phyloP scores from a whole-genome alignment of 1,140 invertebrate genomes.

The Ceratina calcarata region DNA sequence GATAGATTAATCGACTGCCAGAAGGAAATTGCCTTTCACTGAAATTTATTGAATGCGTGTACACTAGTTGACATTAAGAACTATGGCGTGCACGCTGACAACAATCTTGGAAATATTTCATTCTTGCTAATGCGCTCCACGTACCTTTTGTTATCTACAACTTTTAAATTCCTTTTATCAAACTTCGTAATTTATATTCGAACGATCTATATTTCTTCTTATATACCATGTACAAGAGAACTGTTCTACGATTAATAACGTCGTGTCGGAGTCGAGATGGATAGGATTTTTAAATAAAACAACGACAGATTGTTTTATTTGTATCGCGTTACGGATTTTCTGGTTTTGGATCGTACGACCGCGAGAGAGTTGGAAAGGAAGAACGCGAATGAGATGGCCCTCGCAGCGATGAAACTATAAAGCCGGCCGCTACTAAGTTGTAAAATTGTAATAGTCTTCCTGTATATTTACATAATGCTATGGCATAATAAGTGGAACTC shows the following conservation, averaged over 20 bases:
- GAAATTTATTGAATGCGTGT: conserved; percentile 5
- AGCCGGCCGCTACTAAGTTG: conserved; percentile 74
- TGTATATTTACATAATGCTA: conserved; percentile 78
- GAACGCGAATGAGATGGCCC: conserved; percentile 24
- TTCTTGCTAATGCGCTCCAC: neutral
- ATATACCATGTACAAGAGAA: too few species aligned
- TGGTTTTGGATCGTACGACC: conserved; percentile 13
- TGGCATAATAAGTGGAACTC: conserved; percentile 76
- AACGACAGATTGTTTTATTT: neutral
- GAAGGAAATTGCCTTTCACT: conserved; percentile 19
- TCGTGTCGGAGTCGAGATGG: too few species aligned
- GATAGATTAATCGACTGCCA: conserved; percentile 33
- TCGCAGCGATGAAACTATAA: conserved; percentile 73
- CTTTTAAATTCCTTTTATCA: neutral
- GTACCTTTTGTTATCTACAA: neutral
- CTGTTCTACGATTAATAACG: too few species aligned
- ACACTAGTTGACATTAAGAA: conserved; percentile 24
- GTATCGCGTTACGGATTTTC: neutral
- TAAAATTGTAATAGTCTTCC: conserved; percentile 78
- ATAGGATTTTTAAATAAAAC: too few species aligned
- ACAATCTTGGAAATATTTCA: neutral
- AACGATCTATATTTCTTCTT: neutral
- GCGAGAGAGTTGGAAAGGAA: conserved; percentile 27
- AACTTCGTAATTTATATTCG: neutral
- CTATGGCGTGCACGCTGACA: conserved; percentile 8